Percentiles rank a stretch among this genome's conserved stretches.
Conservation (phyloP, 92 coral and sea anemone species). For the Parazoanthus swiftii region DNA sequence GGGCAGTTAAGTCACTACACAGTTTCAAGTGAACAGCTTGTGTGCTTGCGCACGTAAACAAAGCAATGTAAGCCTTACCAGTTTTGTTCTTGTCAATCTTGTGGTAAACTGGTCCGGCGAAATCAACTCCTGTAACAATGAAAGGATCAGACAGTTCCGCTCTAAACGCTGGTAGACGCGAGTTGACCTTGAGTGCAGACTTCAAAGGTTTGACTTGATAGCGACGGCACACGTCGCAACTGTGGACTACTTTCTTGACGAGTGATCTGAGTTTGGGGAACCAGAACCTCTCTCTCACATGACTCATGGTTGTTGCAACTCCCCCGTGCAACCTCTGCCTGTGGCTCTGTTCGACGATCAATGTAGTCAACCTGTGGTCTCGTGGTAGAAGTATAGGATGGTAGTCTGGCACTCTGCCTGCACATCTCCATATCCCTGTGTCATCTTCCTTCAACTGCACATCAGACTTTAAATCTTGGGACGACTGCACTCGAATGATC, state of each 20-base stretch:
- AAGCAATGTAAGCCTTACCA: conserved; percentile 50
- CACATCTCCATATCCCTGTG: conserved; percentile 53
- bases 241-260: conserved; percentile 49
- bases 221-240: conserved; percentile 51
- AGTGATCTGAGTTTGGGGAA: conserved; percentile 54
- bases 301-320: conserved; percentile 60
- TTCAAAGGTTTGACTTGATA: conserved; percentile 49
- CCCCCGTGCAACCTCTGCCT: conserved; percentile 63
- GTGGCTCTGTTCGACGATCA: conserved; percentile 52
- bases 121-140: conserved; percentile 59
- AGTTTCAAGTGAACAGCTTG: conserved; percentile 52
- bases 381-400: conserved; percentile 58
- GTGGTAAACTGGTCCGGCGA: conserved; percentile 61
- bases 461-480: conserved; percentile 18
- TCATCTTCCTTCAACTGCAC: conserved; percentile 21
- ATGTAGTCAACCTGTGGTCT: conserved; percentile 32
- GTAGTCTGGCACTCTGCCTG: conserved; percentile 46
- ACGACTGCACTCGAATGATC: conserved; percentile 30
- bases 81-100: conserved; percentile 15
- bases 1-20: conserved; percentile 34
- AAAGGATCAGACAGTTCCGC: conserved; percentile 50
- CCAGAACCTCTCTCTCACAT: conserved; percentile 64
- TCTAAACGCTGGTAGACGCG: conserved; percentile 47
- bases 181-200: neutral
- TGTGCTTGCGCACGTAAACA: conserved; percentile 20